These are phyloP conservation scores for Argyresthia albistria DNA, from an alignment of 2,888 invertebrate species.

Conservation along the genomic window DNA sequence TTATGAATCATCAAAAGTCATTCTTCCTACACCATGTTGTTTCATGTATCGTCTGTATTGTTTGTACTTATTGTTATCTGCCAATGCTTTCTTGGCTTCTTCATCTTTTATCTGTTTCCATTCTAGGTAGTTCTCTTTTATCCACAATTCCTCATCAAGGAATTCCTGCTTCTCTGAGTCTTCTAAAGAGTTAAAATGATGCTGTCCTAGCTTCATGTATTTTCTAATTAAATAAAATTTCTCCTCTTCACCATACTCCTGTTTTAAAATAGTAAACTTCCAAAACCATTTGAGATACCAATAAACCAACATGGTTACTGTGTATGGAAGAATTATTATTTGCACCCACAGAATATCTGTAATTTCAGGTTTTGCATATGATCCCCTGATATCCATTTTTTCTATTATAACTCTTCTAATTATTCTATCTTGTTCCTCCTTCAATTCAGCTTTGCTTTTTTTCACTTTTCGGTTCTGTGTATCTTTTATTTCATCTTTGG, in stretches of 20 bases:
- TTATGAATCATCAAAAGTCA: slow-evolving; percentile 91
- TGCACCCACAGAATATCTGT: slow-evolving; percentile 88
- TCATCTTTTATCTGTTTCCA: slow-evolving; percentile 91
- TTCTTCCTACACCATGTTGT: slow-evolving; percentile 89
- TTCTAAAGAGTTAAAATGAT: slow-evolving; percentile 81
- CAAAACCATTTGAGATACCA: slow-evolving; percentile 89
- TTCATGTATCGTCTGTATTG: slow-evolving; percentile 92
- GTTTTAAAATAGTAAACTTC: slow-evolving; percentile 81
- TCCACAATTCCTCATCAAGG: slow-evolving; percentile 85
- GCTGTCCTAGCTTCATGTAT: slow-evolving; percentile 79
- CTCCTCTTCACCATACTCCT: slow-evolving; percentile 87
- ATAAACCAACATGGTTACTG: slow-evolving; percentile 75
- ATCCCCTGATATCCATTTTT: slow-evolving; percentile 95
- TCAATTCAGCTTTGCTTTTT: slow-evolving; percentile 75
- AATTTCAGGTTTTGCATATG: slow-evolving; percentile 88
- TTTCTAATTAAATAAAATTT: slow-evolving; percentile 88
- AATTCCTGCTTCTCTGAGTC: slow-evolving; percentile 82
- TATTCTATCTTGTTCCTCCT: slow-evolving; percentile 85
- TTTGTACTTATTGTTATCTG: slow-evolving; percentile 90
- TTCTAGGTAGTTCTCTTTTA: slow-evolving; percentile 80
- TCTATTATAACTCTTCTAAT: slow-evolving; percentile 89
- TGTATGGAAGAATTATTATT: slow-evolving; percentile 84
- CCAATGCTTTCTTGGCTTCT: slow-evolving; percentile 86
- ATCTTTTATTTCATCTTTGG: slow-evolving; percentile 70
- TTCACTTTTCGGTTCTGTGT: slow-evolving; percentile 71